phyloP scores from a whole-genome alignment of 2,888 invertebrate species.

The Poecilus cupreus region DNA sequence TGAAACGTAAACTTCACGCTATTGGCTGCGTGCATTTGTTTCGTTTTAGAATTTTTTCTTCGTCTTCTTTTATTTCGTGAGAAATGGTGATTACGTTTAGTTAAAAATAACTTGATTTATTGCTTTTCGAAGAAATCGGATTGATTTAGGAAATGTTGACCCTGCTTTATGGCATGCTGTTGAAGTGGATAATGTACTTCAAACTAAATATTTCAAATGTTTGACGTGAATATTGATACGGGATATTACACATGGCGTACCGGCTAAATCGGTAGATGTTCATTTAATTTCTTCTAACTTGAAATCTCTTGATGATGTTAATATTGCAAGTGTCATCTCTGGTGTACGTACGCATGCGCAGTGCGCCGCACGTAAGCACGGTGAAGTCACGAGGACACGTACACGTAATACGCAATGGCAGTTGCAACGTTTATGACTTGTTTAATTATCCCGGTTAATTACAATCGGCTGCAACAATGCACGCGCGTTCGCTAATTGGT shows the following conservation, averaged over 20 bases:
- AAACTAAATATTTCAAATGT: slow-evolving; percentile 19
- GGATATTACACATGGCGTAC: neutral
- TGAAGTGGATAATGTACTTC: slow-evolving; percentile 22
- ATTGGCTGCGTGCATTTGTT: slow-evolving; percentile 46
- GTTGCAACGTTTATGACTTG: slow-evolving; percentile 44
- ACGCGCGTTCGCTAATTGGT: slow-evolving; percentile 30
- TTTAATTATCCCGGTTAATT: slow-evolving; percentile 51
- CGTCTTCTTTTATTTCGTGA: slow-evolving; percentile 42
- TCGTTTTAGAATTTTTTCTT: slow-evolving; percentile 41
- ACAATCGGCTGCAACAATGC: slow-evolving; percentile 40
- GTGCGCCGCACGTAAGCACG: neutral
- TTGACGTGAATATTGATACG: slow-evolving; percentile 18
- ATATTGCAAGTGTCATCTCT: too few species aligned
- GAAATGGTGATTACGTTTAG: slow-evolving; percentile 48
- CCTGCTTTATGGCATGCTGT: neutral
- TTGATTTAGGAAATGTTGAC: slow-evolving; percentile 41
- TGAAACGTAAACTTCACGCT: slow-evolving; percentile 31
- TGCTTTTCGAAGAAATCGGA: slow-evolving; percentile 38
- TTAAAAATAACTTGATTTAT: slow-evolving; percentile 52
- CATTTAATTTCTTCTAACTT: too few species aligned
- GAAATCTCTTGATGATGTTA: too few species aligned
- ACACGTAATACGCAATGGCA: slow-evolving; percentile 40
- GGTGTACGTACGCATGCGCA: neutral
- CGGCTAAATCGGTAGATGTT: too few species aligned
- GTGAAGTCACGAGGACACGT: slow-evolving; percentile 1